phyloP scores from a whole-genome alignment of 2,888 invertebrate species.

The Erynnis tages region DNA sequence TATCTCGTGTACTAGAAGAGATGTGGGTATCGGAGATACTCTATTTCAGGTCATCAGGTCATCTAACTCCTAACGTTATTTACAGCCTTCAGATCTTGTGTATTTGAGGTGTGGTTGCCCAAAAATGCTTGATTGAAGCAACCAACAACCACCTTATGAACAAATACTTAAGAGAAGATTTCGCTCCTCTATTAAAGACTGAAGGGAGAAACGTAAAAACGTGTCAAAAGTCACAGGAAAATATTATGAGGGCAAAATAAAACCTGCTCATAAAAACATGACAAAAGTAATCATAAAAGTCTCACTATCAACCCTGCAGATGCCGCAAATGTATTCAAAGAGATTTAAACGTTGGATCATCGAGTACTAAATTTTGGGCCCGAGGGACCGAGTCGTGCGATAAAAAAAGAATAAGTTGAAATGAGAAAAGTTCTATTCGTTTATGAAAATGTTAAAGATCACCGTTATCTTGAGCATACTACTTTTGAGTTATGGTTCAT shows the following conservation, averaged over 20 bases:
- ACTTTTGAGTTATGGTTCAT: neutral
- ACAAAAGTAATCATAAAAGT: neutral
- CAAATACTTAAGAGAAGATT: no score
- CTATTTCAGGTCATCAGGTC: no score
- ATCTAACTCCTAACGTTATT: no score
- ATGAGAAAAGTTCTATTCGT: slow-evolving; percentile 76
- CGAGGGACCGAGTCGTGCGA: slow-evolving; percentile 41
- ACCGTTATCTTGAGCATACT: neutral
- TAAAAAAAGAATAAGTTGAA: slow-evolving; percentile 69
- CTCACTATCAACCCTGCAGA: neutral
- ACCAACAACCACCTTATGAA: no score
- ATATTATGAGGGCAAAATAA: neutral
- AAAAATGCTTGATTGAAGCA: no score
- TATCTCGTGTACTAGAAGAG: no score
- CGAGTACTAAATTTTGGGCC: slow-evolving; percentile 52
- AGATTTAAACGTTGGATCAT: slow-evolving; percentile 49
- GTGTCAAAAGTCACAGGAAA: no score
- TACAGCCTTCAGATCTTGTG: no score
- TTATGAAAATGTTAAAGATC: slow-evolving; percentile 60
- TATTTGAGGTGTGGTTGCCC: no score
- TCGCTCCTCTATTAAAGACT: no score
- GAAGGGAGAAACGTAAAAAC: no score
- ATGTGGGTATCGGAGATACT: no score
- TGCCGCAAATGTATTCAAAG: slow-evolving; percentile 34
- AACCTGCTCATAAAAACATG: neutral